Conservation (phyloP, 2,797 vertebrate species). For the Clarias platycephalus region DNA sequence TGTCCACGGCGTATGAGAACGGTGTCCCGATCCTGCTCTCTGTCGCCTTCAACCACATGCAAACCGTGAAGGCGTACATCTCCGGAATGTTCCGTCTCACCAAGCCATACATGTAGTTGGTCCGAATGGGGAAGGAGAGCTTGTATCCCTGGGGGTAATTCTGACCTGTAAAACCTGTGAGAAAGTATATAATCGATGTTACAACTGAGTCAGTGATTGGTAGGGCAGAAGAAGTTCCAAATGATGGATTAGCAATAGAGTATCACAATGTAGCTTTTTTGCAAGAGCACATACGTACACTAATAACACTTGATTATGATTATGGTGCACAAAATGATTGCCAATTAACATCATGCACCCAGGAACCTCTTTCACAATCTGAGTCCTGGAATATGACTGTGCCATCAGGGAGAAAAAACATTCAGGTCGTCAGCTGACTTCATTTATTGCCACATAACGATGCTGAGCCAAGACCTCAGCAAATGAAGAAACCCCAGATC, state of each 20-base stretch:
- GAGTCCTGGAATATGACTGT: no score
- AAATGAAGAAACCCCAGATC: no score
- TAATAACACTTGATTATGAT: no score
- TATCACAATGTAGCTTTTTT: background rate
- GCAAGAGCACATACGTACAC: no score
- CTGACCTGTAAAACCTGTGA: constrained; percentile 66
- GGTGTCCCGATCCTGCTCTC: constrained; percentile 88
- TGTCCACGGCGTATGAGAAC: constrained; percentile 92
- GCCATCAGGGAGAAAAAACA: no score
- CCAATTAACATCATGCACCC: background rate
- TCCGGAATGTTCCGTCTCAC: constrained; percentile 88
- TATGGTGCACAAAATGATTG: background rate
- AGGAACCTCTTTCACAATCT: no score
- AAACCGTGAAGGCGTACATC: constrained; percentile 92
- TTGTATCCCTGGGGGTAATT: constrained; percentile 84
- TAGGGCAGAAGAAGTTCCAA: background rate
- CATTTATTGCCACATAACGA: no score
- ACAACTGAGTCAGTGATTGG: background rate
- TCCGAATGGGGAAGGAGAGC: constrained; percentile 88
- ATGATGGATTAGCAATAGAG: background rate
- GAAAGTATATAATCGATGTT: constrained; percentile 16
- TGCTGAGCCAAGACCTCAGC: no score
- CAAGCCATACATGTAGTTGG: constrained; percentile 95
- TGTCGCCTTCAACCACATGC: constrained; percentile 88
- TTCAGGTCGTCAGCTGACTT: no score